These are phyloP conservation scores for Siphonodentalium dalli DNA, from an alignment of 2,888 invertebrate genomes.

Conservation along the genomic window DNA sequence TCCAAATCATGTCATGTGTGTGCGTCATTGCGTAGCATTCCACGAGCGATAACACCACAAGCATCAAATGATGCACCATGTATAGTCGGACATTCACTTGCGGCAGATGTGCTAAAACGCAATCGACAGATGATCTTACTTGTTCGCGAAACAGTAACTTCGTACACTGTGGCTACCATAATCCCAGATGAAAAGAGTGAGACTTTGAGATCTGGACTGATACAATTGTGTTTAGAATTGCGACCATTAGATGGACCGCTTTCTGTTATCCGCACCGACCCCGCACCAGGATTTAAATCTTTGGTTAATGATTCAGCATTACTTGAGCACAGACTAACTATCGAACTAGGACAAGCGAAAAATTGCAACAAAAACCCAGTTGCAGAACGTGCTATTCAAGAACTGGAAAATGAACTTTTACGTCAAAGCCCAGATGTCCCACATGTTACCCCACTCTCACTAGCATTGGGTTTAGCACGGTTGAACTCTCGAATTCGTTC, in stretches of 20 bases:
- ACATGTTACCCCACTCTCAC: conserved; percentile 12
- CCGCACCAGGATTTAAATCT: conserved; percentile 29
- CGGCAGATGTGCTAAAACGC: conserved; percentile 30
- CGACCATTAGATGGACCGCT: conserved; percentile 29
- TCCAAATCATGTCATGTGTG: conserved; percentile 6
- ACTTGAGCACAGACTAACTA: conserved; percentile 9
- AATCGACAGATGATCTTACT: conserved; percentile 25
- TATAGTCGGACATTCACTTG: conserved; percentile 19
- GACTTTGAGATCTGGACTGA: conserved; percentile 21
- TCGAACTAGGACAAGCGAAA: conserved; percentile 32
- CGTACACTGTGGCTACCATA: conserved; percentile 22
- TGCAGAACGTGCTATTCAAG: conserved; percentile 37
- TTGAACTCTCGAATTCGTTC: conserved; percentile 31
- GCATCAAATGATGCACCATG: conserved; percentile 19
- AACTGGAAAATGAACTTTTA: conserved; percentile 36
- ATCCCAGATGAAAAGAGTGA: conserved; percentile 19
- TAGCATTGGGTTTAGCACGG: conserved; percentile 19
- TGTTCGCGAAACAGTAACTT: conserved; percentile 29
- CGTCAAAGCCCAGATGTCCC: conserved; percentile 25
- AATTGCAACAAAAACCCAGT: conserved; percentile 45
- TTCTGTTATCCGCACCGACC: conserved; percentile 33
- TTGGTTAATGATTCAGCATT: conserved; percentile 25
- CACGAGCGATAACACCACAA: conserved; percentile 8
- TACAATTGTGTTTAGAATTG: conserved; percentile 19
- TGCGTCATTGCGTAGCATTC: not conserved